Evolutionary conservation across 2,113 vertebrate species (phyloP).

Genomic region (Osmerus mordax): DNA sequence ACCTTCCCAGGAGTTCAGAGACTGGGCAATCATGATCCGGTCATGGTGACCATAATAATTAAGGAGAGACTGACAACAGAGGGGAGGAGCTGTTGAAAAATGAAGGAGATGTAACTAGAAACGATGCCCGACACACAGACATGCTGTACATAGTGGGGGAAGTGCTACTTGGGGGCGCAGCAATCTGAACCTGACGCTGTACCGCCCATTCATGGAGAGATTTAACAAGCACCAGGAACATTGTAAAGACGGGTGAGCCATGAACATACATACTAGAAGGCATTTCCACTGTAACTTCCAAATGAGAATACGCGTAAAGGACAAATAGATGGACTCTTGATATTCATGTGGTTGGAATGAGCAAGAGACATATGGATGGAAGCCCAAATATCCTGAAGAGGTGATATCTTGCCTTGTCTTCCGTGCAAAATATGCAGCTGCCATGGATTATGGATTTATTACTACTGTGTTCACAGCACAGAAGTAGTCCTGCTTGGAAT

Average conservation of each 20-base stretch:
- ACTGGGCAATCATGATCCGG: slow-evolving; percentile 39
- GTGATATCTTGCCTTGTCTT: background rate
- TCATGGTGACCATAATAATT: slow-evolving; percentile 51
- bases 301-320: background rate
- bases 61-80: slow-evolving; percentile 55
- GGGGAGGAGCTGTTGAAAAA: slow-evolving; percentile 44
- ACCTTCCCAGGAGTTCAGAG: slow-evolving; percentile 48
- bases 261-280: background rate
- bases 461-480: background rate
- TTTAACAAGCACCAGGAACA: background rate
- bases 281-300: background rate
- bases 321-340: background rate
- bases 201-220: too few species aligned
- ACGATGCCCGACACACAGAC: slow-evolving; percentile 9
- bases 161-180: background rate
- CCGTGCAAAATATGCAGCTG: background rate
- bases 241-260: background rate
- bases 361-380: background rate
- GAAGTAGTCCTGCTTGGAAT: slow-evolving; percentile 1
- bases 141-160: background rate
- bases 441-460: background rate
- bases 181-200: background rate
- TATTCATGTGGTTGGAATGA: background rate
- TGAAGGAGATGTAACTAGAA: slow-evolving; percentile 18
- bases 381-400: background rate